phyloP scores from a whole-genome alignment of 2,888 invertebrate species.

The Parnassius orleans region DNA sequence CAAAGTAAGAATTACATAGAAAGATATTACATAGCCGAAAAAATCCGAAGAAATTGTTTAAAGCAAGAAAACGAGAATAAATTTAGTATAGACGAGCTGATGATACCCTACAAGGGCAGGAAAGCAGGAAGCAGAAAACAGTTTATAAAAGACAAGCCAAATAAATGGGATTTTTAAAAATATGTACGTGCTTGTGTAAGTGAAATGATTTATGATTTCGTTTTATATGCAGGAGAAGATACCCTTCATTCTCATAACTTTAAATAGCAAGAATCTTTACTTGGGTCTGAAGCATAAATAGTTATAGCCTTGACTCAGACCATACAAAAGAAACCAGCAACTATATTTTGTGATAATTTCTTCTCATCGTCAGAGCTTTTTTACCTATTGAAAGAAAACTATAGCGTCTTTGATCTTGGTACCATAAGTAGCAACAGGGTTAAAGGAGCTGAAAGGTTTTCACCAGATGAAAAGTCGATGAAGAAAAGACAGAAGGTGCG shows the following conservation, averaged over 20 bases:
- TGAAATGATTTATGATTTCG: slow-evolving; percentile 49
- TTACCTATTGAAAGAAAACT: slow-evolving; percentile 29
- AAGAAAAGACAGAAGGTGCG: too few relatives aligned
- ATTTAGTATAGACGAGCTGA: slow-evolving; percentile 47
- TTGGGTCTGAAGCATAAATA: slow-evolving; percentile 41
- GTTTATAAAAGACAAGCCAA: slow-evolving; percentile 37
- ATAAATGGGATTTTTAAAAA: slow-evolving; percentile 50
- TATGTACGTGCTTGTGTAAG: slow-evolving; percentile 43
- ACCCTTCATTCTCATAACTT: slow-evolving; percentile 38
- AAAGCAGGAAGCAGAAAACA: slow-evolving; percentile 41
- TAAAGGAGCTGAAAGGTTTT: too few relatives aligned
- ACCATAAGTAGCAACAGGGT: slow-evolving; percentile 29
- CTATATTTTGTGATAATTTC: slow-evolving; percentile 28
- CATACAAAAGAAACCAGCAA: slow-evolving; percentile 26
- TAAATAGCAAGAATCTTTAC: slow-evolving; percentile 33
- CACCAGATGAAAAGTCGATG: too few relatives aligned
- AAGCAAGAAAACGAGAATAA: slow-evolving; percentile 30
- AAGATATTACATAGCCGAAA: too few relatives aligned
- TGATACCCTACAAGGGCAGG: slow-evolving; percentile 46
- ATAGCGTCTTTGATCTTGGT: slow-evolving; percentile 30
- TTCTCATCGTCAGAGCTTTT: slow-evolving; percentile 30
- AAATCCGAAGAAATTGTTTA: slow-evolving; percentile 36
- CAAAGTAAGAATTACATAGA: slow-evolving; percentile 40
- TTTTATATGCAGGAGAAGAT: slow-evolving; percentile 40
- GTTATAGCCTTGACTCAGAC: slow-evolving; percentile 34